phyloP scores from a whole-genome alignment of 2,113 vertebrate genomes.

The Uropsilus gracilis region DNA sequence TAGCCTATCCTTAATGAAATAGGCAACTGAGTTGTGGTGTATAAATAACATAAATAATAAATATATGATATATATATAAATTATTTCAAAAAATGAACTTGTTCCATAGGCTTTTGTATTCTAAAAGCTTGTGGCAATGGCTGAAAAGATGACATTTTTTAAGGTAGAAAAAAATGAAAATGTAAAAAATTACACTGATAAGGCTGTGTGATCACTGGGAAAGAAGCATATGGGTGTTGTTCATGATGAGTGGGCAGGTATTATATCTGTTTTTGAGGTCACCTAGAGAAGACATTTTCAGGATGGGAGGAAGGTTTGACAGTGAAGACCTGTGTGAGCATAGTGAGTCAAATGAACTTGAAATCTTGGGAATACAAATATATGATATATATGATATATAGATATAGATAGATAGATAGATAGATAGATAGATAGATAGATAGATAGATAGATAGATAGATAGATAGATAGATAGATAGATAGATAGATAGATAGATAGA shows the following conservation, averaged over 20 bases:
- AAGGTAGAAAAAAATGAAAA: constrained; percentile 51
- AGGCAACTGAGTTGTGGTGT: not conserved
- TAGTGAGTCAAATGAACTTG: not conserved
- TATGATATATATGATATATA: too few relatives aligned
- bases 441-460: too few relatives aligned
- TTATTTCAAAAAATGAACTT: too few relatives aligned
- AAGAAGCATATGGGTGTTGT: not conserved
- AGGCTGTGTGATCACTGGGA: constrained; percentile 51
- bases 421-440: too few relatives aligned
- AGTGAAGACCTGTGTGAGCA: not conserved
- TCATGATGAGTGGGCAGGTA: not conserved
- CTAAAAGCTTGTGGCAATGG: constrained; percentile 48
- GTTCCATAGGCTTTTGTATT: not conserved
- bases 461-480: too few relatives aligned
- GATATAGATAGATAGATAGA: too few relatives aligned
- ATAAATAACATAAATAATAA: too few relatives aligned
- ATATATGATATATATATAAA: too few relatives aligned
- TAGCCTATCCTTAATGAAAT: not conserved
- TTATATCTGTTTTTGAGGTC: constrained; percentile 53
- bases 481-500: too few relatives aligned
- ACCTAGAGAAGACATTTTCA: not conserved
- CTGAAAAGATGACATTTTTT: constrained; percentile 57
- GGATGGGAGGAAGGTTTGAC: not conserved
- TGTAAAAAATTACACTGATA: constrained; percentile 69
- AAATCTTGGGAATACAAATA: too few relatives aligned